phyloP scores from a whole-genome alignment of 1,140 invertebrate genomes.

The Belonocnema kinseyi region DNA sequence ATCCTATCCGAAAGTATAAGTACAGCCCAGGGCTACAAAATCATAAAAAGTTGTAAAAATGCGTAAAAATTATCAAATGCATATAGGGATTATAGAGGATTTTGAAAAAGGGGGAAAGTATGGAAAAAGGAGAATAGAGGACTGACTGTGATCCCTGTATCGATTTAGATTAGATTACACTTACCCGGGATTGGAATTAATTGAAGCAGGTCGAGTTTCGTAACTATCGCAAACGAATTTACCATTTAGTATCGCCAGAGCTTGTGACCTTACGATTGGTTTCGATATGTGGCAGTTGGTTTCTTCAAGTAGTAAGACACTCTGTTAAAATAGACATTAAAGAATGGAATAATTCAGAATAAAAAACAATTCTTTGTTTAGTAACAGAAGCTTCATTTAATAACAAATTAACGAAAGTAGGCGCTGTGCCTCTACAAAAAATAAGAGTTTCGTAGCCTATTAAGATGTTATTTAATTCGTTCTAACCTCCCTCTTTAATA shows the following conservation, averaged over 20 bases:
- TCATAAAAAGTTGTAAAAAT: too few relatives aligned
- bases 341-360: constrained; percentile 19
- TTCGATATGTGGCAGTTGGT: constrained; percentile 65
- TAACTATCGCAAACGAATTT: constrained; percentile 74
- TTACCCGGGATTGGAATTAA: constrained; percentile 28
- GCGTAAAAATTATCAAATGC: too few relatives aligned
- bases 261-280: constrained; percentile 72
- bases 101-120: too few relatives aligned
- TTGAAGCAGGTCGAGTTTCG: constrained; percentile 39
- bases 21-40: too few relatives aligned
- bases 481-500: too few relatives aligned
- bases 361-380: not conserved
- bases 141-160: too few relatives aligned
- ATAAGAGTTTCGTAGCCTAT: too few relatives aligned
- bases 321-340: constrained; percentile 58
- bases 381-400: not conserved
- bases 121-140: too few relatives aligned
- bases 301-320: constrained; percentile 74
- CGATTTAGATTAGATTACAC: not conserved
- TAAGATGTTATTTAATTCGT: too few relatives aligned
- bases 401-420: not conserved
- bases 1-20: too few relatives aligned
- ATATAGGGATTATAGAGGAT: too few relatives aligned
- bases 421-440: too few relatives aligned
- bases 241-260: constrained; percentile 76